Evolutionary conservation across 2,797 vertebrate species (phyloP), one percentile per base, ranked within the genome.

Genomic region (Synaphobranchus kaupii): DNA sequence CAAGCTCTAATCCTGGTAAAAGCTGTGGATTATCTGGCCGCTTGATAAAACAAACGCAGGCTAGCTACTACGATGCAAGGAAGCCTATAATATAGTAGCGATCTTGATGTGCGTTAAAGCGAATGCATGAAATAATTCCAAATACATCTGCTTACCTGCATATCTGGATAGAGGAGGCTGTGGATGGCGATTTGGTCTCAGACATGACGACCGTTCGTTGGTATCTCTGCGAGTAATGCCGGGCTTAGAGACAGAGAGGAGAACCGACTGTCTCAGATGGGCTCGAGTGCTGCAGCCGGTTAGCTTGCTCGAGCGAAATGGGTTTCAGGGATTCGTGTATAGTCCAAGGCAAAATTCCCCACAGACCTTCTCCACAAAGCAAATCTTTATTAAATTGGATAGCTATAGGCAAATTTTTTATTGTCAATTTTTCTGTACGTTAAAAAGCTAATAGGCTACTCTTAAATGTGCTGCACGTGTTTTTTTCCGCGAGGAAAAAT

Each of bases 81-180:
- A n/a, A n/a, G n/a, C n/a, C n/a, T 78, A 20, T 34, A 34, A 8
- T 25, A 12, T 2, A 34, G 2, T 81, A 48, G 44, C 47, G 22
- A 25, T 50, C 22, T 25, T 48, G 22, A 15, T 50, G 20, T n/a
- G 0, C 8, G 50, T 48, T 81, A 10, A 7, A n/a, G 9, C 58
- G 54, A 58, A 82, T 52, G 9, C 10, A 39, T 25, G 13, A 82
- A 5, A 83, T 6, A 58, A 5, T 60, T 76, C 12, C 17, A 78
- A 73, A 58, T 83, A 20, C 8, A 22, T 85, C 47, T 47, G 9
- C 39, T 90, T 95, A 98, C 98, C 97, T 97, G 97, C 97, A 97
- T 76, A 98, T 92, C 88, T 98, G 97, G 87, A 98, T 96, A 58
- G 96, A 93, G 28, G 94, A 93, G 54, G 94, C 93, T 48, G 88